Percentiles rank a stretch among this genome's conserved stretches.
phyloP scores from a whole-genome alignment of 2,113 vertebrate genomes.

The Calyptomena viridis region DNA sequence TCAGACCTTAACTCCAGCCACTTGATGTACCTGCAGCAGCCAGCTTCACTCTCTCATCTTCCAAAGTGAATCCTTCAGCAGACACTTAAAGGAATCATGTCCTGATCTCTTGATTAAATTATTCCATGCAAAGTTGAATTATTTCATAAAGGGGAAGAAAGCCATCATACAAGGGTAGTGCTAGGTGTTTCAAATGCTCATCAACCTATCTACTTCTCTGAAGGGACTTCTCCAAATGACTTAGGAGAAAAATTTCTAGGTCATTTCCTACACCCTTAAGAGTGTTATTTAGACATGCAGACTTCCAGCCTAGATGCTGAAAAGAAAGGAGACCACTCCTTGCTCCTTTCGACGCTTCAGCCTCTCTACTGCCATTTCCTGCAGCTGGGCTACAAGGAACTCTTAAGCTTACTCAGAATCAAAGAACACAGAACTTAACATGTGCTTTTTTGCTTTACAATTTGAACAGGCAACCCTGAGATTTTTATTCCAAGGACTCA shows the following conservation, averaged over 20 bases:
- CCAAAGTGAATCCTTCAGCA: background rate
- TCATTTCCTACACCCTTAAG: background rate
- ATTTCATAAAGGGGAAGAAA: background rate
- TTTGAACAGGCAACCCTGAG: background rate
- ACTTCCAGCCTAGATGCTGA: background rate
- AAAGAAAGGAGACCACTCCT: background rate
- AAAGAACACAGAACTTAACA: background rate
- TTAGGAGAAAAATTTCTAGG: background rate
- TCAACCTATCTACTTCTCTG: background rate
- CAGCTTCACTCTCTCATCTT: background rate
- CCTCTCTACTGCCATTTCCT: background rate
- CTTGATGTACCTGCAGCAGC: background rate
- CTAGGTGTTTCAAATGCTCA: background rate
- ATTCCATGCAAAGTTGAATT: background rate
- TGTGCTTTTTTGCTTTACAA: background rate
- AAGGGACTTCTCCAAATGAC: background rate
- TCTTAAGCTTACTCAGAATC: background rate
- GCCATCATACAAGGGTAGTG: rapidly evolving
- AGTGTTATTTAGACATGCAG: background rate
- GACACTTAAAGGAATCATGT: background rate
- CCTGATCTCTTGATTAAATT: background rate
- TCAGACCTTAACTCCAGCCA: background rate
- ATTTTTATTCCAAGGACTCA: background rate
- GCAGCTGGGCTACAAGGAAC: background rate
- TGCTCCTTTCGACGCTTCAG: background rate